Evolutionary conservation across 35 echinoderm and acorn worm genomes (phyloP).

Genomic region (Heliocidaris erythrogramma): DNA sequence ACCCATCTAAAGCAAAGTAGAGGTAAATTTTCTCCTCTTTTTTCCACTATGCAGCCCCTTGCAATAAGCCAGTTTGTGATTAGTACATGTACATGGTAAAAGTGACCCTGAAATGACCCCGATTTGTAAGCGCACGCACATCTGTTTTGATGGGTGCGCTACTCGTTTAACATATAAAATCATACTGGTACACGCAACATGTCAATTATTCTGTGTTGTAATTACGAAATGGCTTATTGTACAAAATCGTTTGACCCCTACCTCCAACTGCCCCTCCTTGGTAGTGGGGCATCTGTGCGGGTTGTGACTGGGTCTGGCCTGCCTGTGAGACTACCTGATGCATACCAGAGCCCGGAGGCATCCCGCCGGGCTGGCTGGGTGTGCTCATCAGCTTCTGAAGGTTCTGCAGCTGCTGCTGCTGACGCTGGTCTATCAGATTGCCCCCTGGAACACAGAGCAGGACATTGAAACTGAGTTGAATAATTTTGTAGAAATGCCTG

Average conservation of each 20-base stretch:
- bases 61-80: too few species aligned
- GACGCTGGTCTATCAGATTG: constrained; percentile 47
- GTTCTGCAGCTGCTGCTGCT: constrained; percentile 42
- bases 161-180: too few species aligned
- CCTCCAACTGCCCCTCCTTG: neutral
- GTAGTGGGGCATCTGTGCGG: constrained; percentile 33
- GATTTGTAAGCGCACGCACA: too few species aligned
- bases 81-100: too few species aligned
- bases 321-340: neutral
- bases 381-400: constrained; percentile 37
- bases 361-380: neutral
- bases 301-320: neutral
- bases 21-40: too few species aligned
- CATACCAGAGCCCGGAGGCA: neutral
- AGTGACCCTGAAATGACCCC: too few species aligned
- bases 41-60: too few species aligned
- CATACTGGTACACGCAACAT: too few species aligned
- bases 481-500: neutral
- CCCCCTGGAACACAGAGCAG: neutral
- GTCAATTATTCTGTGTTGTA: too few species aligned
- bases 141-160: too few species aligned
- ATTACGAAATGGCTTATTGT: too few species aligned
- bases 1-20: too few species aligned
- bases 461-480: neutral
- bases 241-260: neutral